Percentiles rank a stretch among this genome's conserved stretches.
Conservation (phyloP, 2,113 vertebrate genomes). For the Craseonycteris thonglongyai region DNA sequence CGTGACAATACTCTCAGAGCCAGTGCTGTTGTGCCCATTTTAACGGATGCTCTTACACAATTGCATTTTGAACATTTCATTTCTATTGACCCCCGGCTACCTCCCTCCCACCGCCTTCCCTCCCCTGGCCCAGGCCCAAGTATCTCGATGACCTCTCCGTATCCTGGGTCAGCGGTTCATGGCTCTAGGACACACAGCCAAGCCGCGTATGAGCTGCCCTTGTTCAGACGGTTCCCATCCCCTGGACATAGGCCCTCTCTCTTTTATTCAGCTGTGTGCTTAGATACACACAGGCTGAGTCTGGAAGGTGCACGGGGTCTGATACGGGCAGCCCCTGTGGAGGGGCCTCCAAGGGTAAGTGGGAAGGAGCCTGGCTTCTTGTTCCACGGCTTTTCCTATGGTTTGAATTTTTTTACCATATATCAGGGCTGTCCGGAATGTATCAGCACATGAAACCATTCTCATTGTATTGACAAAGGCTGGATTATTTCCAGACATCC, state of each 20-base stretch:
- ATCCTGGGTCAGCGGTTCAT: background rate
- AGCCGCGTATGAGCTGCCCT: background rate
- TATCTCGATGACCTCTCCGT: background rate
- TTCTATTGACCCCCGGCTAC: background rate
- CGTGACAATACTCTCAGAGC: background rate
- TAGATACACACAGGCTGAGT: background rate
- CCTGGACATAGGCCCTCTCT: background rate
- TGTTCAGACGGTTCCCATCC: background rate
- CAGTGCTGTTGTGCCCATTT: background rate
- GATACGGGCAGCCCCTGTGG: rapidly evolving
- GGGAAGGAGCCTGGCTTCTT: background rate
- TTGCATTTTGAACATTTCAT: background rate
- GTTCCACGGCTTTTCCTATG: background rate
- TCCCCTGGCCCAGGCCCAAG: background rate
- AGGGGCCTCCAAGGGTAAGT: rapidly evolving
- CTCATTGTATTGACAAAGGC: no score
- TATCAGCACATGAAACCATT: no score
- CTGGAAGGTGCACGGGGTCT: background rate
- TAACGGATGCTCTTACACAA: background rate
- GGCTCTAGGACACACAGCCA: background rate
- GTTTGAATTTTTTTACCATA: background rate
- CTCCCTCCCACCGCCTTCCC: background rate
- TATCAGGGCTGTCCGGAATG: no score
- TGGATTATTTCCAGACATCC: no score
- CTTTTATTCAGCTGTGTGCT: rapidly evolving